Evolutionary conservation across 2,888 invertebrate genomes (phyloP), one percentile per base, ranked within the genome.

Genomic region (Drosophila formosana): DNA sequence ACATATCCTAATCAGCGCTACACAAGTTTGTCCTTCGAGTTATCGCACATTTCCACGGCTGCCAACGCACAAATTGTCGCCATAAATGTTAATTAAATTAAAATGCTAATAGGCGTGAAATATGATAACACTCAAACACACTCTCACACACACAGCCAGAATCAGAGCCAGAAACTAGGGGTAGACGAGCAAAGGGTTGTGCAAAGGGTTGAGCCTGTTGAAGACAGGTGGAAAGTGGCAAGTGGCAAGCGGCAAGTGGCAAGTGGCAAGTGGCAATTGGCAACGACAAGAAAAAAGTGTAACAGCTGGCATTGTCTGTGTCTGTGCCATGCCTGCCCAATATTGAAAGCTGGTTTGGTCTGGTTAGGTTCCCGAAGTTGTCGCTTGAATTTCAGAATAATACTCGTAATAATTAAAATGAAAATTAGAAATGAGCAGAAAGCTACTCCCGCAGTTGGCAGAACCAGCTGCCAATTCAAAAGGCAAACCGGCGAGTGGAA

Each of bases 71-170:
- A 83, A 83, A 83, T 75, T 83, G 83, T 79, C 83, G 74, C 71
- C 83, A 83, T 87, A 89, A 89, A 87, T 87, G 88, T 82, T 85
- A 85, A 85, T 85, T 85, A 84, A 89, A 85, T 85, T 84, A 87
- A 80, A 83, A 78, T 72, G 88, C 85, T 84, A 85, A 85, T 87
- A 85, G 88, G 88, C 85, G 89, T 85, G 78, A 85, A 85, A 87
- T 85, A 82, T 82, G 88, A 85, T 85, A 89, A 82, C 88, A 67
- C 69, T 53, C 64, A 70, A 69, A 79, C 66, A 66, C 52, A 57
- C 53, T 41, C 56, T 67, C 45, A 50, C 51, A 51, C 55, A 63
- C 53, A 49, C 18, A 53, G 1, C 13, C 39, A n/a, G 18, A 11
- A 23, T 13, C 18, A 30, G 39, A 62, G 18, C 1, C 1, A 18